phyloP scores from a whole-genome alignment of 2,797 vertebrate species.

The Hipposideros larvatus region DNA sequence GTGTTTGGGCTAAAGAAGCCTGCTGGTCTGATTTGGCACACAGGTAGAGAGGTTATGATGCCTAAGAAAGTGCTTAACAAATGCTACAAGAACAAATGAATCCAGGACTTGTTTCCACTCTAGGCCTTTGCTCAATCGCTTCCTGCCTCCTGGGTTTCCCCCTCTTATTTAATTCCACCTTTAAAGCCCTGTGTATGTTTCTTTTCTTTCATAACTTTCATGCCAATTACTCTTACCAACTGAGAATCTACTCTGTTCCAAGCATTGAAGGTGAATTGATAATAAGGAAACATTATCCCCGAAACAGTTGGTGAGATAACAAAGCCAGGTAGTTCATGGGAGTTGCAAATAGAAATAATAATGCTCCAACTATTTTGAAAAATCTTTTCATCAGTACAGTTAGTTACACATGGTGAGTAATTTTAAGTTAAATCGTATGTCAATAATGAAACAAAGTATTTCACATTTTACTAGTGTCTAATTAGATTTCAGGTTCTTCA shows the following conservation, averaged over 20 bases:
- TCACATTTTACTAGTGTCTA: background rate
- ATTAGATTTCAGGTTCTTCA: background rate
- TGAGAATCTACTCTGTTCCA: background rate
- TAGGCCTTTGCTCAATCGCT: background rate
- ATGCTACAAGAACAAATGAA: background rate
- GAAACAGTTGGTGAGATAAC: background rate
- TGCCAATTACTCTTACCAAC: background rate
- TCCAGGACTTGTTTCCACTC: background rate
- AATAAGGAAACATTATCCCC: background rate
- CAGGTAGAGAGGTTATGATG: background rate
- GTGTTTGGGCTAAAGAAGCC: background rate
- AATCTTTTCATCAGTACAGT: background rate
- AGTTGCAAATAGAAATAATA: background rate
- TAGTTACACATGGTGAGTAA: background rate
- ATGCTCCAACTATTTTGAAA: background rate
- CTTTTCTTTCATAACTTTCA: background rate
- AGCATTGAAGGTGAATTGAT: background rate
- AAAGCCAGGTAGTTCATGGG: background rate
- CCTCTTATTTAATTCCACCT: background rate
- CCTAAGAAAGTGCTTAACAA: background rate
- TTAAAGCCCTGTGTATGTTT: background rate
- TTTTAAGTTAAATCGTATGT: background rate
- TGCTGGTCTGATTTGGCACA: background rate
- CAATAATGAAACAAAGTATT: background rate
- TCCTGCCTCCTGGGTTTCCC: background rate